Evolutionary conservation across 1,140 invertebrate species (phyloP), one percentile per base, ranked within the genome.

Genomic region (Cyclina sinensis): DNA sequence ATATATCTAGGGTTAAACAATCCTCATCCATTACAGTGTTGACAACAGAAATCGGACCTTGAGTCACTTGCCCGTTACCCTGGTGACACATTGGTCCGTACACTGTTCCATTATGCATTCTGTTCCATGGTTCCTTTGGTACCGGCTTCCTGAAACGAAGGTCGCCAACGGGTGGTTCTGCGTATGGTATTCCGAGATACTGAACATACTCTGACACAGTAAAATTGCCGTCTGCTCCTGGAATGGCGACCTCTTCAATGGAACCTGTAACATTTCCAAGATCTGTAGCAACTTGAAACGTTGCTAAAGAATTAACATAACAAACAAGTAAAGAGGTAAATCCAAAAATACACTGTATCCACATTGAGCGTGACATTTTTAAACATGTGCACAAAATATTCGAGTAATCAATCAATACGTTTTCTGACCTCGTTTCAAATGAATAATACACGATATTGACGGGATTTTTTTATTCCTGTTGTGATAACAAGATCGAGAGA

Each of bases 121-220:
- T 35, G 11, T 18, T 46, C 84, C 84, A 86, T 27, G 84, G 70
- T 5, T 18, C 16, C 37, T 98, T 97, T 93, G 98, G 97, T 93
- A 97, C 97, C 11, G 97, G 98, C 24, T 97, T 96, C 48, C 97
- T 97, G 7, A 97, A 96, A 3, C 97, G 97, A 59, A 98, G 95
- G 79, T 97, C 97, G 94, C 98, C 98, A 37, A 98, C 85, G 0
- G 98, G 98, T 94, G 98, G 98, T 95, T 99, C 97, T 57, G 98
- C 98, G 95, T 98, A 99, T 2, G 98, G 98, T 81, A 99, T 98
- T 24, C 98, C 98, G 88, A 98, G 96, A 97, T 98, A 99, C 0
- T 97, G 82, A 3, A 46, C 59, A 65, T 51, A 89, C 46, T n/a
- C 1, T 24, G 12, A 32, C 24, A 46, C 62, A 32, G 65, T 35